phyloP scores from a whole-genome alignment of 2,113 vertebrate genomes.

The Dicerorhinus sumatrensis region DNA sequence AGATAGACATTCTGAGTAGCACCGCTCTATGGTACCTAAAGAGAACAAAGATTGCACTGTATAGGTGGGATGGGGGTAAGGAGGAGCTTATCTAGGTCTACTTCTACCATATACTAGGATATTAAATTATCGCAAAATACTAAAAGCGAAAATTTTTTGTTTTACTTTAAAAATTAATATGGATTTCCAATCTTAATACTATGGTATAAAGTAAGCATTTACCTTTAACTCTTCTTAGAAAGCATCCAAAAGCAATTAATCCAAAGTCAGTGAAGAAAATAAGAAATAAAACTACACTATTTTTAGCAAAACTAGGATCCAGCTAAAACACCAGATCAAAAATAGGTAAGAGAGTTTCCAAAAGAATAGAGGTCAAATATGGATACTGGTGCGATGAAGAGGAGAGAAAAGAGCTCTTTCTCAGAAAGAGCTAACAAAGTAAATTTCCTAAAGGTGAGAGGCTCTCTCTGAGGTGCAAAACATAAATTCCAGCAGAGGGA shows the following conservation, averaged over 20 bases:
- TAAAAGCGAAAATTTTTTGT: not conserved
- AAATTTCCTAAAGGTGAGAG: not conserved
- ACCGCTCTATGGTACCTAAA: not conserved
- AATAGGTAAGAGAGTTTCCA: not conserved
- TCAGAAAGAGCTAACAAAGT: not conserved
- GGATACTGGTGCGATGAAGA: not conserved
- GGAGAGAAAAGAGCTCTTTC: not conserved
- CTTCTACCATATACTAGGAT: not conserved
- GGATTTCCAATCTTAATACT: slow-evolving; percentile 1
- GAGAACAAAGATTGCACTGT: not conserved
- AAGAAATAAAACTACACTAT: not conserved
- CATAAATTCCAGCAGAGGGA: not conserved
- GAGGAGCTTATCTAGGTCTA: not conserved
- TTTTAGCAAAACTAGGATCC: slow-evolving; percentile 21
- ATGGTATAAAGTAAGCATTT: not conserved
- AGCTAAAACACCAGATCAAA: not conserved
- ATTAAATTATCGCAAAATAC: not conserved
- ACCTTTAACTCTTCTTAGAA: not conserved
- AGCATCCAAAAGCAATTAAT: slow-evolving; percentile 13
- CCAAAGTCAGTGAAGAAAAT: slow-evolving; percentile 9
- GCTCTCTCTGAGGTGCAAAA: not conserved
- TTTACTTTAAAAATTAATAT: slow-evolving; percentile 37
- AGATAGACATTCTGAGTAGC: not conserved
- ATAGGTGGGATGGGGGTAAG: not conserved
- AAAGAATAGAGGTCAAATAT: not conserved